Evolutionary conservation across 2,113 vertebrate genomes (phyloP).

Genomic region (Tachycineta bicolor): DNA sequence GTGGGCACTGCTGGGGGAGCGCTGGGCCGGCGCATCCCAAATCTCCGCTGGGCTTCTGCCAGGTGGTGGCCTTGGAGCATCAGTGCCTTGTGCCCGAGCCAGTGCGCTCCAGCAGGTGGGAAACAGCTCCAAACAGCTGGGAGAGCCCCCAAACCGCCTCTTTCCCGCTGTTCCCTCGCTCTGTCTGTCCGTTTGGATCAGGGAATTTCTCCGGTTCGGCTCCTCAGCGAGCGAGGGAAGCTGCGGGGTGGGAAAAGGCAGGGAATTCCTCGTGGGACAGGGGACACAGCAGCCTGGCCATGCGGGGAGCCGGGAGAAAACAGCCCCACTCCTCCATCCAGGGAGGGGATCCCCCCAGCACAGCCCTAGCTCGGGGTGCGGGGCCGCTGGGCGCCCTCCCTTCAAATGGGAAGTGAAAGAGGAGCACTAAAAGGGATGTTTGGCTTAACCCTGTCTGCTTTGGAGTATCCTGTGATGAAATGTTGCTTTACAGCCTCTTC

Average conservation of each 20-base stretch:
- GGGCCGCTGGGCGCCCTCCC: neutral
- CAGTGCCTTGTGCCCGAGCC: fast-evolving
- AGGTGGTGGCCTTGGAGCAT: fast-evolving
- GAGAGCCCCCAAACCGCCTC: neutral
- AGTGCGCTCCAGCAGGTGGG: neutral
- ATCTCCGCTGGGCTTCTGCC: fast-evolving
- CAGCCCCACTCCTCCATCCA: neutral
- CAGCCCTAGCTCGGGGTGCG: neutral
- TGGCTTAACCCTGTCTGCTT: conserved; percentile 36
- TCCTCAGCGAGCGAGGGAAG: neutral
- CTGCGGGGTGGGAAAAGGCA: neutral
- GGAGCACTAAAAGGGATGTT: conserved; percentile 26
- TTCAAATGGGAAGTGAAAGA: conserved; percentile 38
- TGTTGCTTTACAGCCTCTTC: neutral
- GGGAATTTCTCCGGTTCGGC: neutral
- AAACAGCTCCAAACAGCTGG: neutral
- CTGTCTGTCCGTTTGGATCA: fast-evolving
- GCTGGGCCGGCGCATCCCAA: neutral
- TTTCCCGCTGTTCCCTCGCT: fast-evolving
- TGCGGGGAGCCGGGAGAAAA: neutral
- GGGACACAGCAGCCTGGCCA: fast-evolving
- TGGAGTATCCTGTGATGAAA: conserved; percentile 33
- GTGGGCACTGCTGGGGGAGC: neutral
- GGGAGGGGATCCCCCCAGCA: neutral
- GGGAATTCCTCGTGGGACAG: neutral